phyloP scores from a whole-genome alignment of 1,140 invertebrate genomes.

The Thaumetopoea pityocampa region DNA sequence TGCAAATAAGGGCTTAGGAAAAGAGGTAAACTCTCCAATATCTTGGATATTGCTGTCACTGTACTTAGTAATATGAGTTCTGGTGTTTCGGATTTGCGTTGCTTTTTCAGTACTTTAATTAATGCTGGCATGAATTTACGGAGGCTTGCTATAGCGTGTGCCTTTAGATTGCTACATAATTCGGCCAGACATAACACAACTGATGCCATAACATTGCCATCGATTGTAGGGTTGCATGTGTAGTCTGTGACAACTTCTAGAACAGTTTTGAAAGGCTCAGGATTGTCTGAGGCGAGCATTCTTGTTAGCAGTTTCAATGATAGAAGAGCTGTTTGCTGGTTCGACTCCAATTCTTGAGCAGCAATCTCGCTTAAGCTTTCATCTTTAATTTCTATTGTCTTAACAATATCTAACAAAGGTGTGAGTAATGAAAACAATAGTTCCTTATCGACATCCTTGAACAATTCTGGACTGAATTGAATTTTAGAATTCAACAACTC shows the following conservation, averaged over 20 bases:
- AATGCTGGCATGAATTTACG: constrained; percentile 88
- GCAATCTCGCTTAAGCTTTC: constrained; percentile 52
- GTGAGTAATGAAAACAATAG: constrained; percentile 78
- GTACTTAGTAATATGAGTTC: constrained; percentile 76
- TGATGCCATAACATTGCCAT: constrained; percentile 83
- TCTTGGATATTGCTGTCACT: constrained; percentile 86
- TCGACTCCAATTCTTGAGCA: constrained; percentile 77
- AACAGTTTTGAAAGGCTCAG: constrained; percentile 80
- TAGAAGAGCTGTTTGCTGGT: constrained; percentile 88
- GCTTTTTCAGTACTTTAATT: constrained; percentile 77
- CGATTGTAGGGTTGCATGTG: constrained; percentile 77
- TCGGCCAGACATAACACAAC: constrained; percentile 89
- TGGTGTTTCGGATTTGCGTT: constrained; percentile 63
- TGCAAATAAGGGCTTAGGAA: constrained; percentile 91
- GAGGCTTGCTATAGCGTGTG: constrained; percentile 83
- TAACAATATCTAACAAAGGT: constrained; percentile 79
- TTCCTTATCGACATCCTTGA: constrained; percentile 65
- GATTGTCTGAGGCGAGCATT: constrained; percentile 79
- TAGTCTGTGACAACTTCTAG: constrained; percentile 79
- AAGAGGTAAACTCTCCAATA: constrained; percentile 86
- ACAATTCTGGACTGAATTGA: constrained; percentile 80
- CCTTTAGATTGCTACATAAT: constrained; percentile 83
- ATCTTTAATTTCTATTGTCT: constrained; percentile 72
- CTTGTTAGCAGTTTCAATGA: constrained; percentile 88
- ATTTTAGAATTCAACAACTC: constrained; percentile 90